Evolutionary conservation across 2,113 vertebrate genomes (phyloP).

Genomic region (Stictonetta naevosa): DNA sequence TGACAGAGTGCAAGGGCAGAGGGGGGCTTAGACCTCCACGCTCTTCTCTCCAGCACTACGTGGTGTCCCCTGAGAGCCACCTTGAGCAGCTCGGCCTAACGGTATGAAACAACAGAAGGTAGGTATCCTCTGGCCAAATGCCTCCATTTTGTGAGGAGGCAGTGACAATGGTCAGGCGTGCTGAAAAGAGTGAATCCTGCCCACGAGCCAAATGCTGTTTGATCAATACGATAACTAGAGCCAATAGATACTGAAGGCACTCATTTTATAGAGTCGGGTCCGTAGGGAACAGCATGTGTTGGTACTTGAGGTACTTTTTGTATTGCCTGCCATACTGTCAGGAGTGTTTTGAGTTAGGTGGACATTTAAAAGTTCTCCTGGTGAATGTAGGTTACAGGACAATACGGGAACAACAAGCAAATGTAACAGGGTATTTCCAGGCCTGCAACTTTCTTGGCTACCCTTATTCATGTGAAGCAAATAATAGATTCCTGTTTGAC

Average conservation of each 20-base stretch:
- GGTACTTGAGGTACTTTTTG: not conserved
- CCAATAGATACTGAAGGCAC: not conserved
- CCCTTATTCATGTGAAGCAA: not conserved
- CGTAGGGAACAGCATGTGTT: not conserved
- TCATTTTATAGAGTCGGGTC: not conserved
- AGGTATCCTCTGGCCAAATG: not conserved
- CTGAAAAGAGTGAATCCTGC: not conserved
- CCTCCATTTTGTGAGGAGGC: not conserved
- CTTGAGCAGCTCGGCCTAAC: not conserved
- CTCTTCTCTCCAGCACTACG: not conserved
- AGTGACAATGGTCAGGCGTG: not conserved
- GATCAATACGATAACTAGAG: not conserved
- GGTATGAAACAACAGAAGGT: not conserved
- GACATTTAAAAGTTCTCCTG: not conserved
- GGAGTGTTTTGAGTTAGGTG: not conserved
- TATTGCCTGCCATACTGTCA: not conserved
- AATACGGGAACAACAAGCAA: not conserved
- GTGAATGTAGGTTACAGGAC: not conserved
- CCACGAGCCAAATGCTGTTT: not conserved
- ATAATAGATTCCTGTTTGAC: not conserved
- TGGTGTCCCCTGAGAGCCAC: not conserved
- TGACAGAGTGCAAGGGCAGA: not conserved
- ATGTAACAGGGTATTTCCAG: not conserved
- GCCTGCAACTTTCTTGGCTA: not conserved
- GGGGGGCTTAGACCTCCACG: not conserved